Evolutionary conservation across 2,113 vertebrate genomes (phyloP).

Genomic region (Ranitomeya variabilis): DNA sequence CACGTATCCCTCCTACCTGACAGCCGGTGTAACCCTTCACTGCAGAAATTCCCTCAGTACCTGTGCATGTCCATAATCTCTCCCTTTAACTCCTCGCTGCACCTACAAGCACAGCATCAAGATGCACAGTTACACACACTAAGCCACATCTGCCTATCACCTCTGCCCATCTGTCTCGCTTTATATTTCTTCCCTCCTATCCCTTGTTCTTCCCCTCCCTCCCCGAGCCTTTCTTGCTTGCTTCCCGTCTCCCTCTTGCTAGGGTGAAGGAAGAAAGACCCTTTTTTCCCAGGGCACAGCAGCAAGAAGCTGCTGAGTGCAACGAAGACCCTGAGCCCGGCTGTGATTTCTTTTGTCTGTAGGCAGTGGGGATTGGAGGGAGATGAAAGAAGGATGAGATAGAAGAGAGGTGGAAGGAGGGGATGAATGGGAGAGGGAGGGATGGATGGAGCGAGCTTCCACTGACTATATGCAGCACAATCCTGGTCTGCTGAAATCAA

Average conservation of each 20-base stretch:
- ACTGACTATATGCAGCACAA: slow-evolving; percentile 46
- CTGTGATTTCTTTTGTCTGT: slow-evolving; percentile 56
- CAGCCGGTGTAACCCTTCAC: slow-evolving; percentile 46
- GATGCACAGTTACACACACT: slow-evolving; percentile 27
- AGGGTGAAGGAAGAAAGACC: slow-evolving; percentile 24
- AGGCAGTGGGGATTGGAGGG: slow-evolving; percentile 44
- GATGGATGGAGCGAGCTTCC: slow-evolving; percentile 42
- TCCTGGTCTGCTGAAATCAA: slow-evolving; percentile 36
- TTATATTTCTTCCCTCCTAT: slow-evolving; percentile 49
- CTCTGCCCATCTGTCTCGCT: slow-evolving; percentile 55
- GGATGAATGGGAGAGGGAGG: slow-evolving; percentile 46
- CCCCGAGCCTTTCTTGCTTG: slow-evolving; percentile 36
- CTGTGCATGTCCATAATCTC: slow-evolving; percentile 32
- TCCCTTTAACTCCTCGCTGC: slow-evolving; percentile 39
- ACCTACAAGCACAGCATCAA: slow-evolving; percentile 5
- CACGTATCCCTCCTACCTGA: slow-evolving; percentile 46
- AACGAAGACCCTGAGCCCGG: slow-evolving; percentile 37
- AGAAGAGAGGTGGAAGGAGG: slow-evolving; percentile 48
- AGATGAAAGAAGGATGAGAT: slow-evolving; percentile 52
- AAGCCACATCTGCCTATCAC: slow-evolving; percentile 51
- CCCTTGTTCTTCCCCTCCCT: slow-evolving; percentile 26
- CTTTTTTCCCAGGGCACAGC: slow-evolving; percentile 50
- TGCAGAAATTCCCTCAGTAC: slow-evolving; percentile 47
- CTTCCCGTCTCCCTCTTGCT: neutral
- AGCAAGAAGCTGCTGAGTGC: slow-evolving; percentile 38